Conservation (phyloP, 2,797 vertebrate genomes). For the Lacerta viridis region DNA sequence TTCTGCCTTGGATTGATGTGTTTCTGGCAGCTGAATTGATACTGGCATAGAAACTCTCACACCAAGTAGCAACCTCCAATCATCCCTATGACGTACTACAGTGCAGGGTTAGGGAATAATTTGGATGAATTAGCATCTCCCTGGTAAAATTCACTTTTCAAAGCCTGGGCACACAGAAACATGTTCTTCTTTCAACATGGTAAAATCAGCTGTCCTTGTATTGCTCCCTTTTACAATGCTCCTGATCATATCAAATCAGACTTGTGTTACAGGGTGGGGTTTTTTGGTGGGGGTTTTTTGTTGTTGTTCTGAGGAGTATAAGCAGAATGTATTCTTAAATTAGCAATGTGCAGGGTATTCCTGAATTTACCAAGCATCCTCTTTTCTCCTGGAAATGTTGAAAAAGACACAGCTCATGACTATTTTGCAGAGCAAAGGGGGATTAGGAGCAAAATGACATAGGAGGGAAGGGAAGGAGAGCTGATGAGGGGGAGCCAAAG, state of each 20-base stretch:
- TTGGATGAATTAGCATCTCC: too few relatives aligned
- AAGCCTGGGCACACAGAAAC: neutral
- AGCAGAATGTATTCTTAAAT: neutral
- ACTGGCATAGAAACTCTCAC: neutral
- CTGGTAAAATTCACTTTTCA: neutral
- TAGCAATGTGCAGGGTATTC: neutral
- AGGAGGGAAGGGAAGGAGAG: constrained; percentile 17
- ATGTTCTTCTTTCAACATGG: neutral
- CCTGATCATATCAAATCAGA: neutral
- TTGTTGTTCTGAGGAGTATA: neutral
- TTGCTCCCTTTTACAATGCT: neutral
- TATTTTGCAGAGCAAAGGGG: neutral
- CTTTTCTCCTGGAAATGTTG: neutral
- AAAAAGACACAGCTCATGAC: constrained; percentile 4
- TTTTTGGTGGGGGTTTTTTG: neutral
- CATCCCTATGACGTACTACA: neutral
- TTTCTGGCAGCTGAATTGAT: neutral
- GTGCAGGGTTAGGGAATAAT: neutral
- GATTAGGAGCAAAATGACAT: neutral
- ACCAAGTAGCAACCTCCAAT: neutral
- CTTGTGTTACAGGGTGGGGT: too few relatives aligned
- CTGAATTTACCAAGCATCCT: neutral
- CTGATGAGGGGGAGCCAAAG: neutral
- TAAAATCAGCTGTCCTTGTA: neutral
- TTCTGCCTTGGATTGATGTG: neutral